Evolutionary conservation across 2,113 vertebrate genomes (phyloP), one percentile per base, ranked within the genome.

Genomic region (Lasiurus cinereus): DNA sequence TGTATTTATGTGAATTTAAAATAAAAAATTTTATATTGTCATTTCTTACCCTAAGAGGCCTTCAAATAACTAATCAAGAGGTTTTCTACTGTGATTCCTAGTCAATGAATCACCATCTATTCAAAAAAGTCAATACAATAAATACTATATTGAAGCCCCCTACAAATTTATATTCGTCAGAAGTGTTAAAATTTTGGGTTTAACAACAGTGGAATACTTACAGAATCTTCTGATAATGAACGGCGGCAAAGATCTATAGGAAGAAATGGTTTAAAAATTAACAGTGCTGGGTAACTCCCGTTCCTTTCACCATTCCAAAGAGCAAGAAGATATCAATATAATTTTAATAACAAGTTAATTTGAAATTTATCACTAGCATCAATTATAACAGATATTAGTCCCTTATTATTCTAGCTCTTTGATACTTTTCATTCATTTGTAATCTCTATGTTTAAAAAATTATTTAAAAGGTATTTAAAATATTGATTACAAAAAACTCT

Each of bases 191-290:
- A 64, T 2, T 0, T n/a, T 74, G 67, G 50, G 7, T 66, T 93
- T 95, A 97, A 70, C 7, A 90, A 94, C 13, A 87, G 3, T 27
- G 84, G 62, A 86, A 96, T 95, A 99, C 99, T 99, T 97, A 99
- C 99, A 18, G 99, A 98, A 97, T 99, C 99, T 95, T 99, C 99
- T 29, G 99, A 98, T 92, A 99, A 96, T 0, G 99, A 99, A 18
- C 98, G 98, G 90, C 99, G 98, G 93, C 99, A 99, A 95, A 99
- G 98, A 96, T 99, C 99, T 99, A 95, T 12, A 98, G 97, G 97
- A 74, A 91, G 97, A 97, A 97, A 95, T 50, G 48, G 39, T 96
- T 94, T 95, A 48, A 92, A 94, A 95, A 85, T 96, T 95, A 96
- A 52, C 16, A 66, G 50, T 64, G 46, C 24, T 92, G 15, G 12